A percentile compares a stretch with the other conserved stretches of the same genome.
Evolutionary conservation across 2,113 vertebrate genomes (phyloP).

Genomic region (Bathybates hornii): DNA sequence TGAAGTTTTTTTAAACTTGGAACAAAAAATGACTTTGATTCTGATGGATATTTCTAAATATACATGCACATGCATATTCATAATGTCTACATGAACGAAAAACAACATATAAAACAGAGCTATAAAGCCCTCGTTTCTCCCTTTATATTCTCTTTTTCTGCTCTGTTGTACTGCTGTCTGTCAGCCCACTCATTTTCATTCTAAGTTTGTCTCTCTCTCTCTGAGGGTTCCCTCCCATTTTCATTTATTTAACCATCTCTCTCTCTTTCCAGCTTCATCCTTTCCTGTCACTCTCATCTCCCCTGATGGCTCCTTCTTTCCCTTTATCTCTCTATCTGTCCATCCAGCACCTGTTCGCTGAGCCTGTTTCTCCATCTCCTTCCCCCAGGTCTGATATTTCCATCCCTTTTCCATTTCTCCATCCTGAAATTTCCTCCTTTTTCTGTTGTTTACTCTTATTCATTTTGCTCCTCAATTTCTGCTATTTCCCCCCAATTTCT

Average conservation of each 20-base stretch:
- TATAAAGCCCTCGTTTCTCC: background rate
- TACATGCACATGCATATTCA: background rate
- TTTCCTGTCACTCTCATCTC: background rate
- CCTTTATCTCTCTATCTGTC: background rate
- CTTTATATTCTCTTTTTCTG: background rate
- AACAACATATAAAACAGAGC: background rate
- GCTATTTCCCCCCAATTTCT: background rate
- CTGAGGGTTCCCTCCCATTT: background rate
- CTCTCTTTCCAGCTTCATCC: background rate
- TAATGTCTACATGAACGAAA: background rate
- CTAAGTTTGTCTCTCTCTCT: background rate
- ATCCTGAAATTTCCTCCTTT: background rate
- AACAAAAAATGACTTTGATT: background rate
- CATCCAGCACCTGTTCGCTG: constrained; percentile 32
- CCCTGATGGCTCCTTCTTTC: constrained; percentile 2
- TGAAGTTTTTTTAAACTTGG: background rate
- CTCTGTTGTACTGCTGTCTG: background rate
- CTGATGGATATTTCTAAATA: background rate
- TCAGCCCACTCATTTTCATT: background rate
- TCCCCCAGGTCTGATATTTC: background rate
- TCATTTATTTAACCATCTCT: background rate
- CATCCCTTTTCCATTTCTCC: background rate
- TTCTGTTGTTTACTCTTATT: background rate
- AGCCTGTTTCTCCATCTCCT: background rate
- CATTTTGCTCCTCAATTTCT: background rate